Evolutionary conservation across 2,888 invertebrate species (phyloP), one percentile per base, ranked within the genome.

Genomic region (Sarcophaga carnaria): DNA sequence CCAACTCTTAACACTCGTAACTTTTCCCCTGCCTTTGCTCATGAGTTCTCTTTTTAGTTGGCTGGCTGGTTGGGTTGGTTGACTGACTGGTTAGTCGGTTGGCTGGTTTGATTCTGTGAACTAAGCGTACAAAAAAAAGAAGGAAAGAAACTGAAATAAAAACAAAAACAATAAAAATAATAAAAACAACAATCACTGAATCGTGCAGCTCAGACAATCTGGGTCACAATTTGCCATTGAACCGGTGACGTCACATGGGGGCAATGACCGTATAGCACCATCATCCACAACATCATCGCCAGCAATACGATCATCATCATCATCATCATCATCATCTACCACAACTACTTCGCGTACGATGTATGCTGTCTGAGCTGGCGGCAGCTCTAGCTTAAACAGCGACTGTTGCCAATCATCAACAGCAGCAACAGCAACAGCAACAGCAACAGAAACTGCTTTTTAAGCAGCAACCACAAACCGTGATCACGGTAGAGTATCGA

Each of bases 161-260:
- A 80, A 67, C 63, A 81, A 79, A 82, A 79, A 63, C 47, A 85
- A 86, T 22, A 37, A 67, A 25, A 62, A 71, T 11, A 63, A 77
- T 49, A 64, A 54, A 25, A 27, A 76, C 84, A 77, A 82, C 84
- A 84, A 84, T 82, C 81, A 84, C 75, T 84, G 86, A 85, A 89
- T 88, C 89, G 89, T 87, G 91, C 91, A 91, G 92, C 92, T 92
- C 93, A 93, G 93, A 93, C 93, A 93, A 93, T 93, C 93, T 93
- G 93, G 93, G 93, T 93, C 93, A 93, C 92, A 93, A 92, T 93
- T 93, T 93, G 93, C 93, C 93, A 93, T 93, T 93, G 93, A 93
- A 93, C 93, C 92, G 93, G 91, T 93, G 93, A 93, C 93, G 93
- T 93, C 93, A 93, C 91, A 91, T 87, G 89, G 90, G 93, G 91